A percentile compares a stretch with the other conserved stretches of the same genome.
Conservation (phyloP, 2,888 invertebrate species). For the Eupithecia insigniata region DNA sequence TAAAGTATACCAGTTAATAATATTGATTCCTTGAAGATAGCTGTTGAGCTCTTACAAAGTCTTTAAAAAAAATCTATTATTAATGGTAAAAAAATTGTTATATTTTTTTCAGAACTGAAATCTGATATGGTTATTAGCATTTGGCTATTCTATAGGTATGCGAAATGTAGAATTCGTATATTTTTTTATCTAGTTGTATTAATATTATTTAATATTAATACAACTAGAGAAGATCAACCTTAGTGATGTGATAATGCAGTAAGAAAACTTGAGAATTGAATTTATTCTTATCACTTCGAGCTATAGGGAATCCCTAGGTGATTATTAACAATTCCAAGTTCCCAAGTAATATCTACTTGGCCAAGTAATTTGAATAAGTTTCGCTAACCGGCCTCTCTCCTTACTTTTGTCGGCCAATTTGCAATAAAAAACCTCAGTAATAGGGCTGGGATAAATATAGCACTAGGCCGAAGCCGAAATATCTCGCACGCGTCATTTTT, state of each 20-base stretch:
- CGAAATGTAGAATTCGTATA: too few species aligned
- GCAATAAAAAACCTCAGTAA: constrained; percentile 35
- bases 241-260: neutral
- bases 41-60: too few species aligned
- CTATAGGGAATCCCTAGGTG: constrained; percentile 32
- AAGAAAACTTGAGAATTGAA: constrained; percentile 24
- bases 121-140: too few species aligned
- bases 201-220: neutral
- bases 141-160: too few species aligned
- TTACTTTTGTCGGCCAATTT: constrained; percentile 37
- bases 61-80: too few species aligned
- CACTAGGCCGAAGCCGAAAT: constrained; percentile 14
- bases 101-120: too few species aligned
- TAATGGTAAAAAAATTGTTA: too few species aligned
- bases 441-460: constrained; percentile 16
- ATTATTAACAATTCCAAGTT: constrained; percentile 37
- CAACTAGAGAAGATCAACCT: neutral
- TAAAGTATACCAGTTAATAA: too few species aligned
- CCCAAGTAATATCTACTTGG: constrained; percentile 36
- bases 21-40: too few species aligned
- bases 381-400: constrained; percentile 31
- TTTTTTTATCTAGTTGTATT: neutral
- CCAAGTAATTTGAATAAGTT: constrained; percentile 40
- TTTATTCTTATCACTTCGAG: constrained; percentile 27
- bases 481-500: neutral